Evolutionary conservation across 2,888 invertebrate genomes (phyloP).

Genomic region (Thera obeliscata): DNA sequence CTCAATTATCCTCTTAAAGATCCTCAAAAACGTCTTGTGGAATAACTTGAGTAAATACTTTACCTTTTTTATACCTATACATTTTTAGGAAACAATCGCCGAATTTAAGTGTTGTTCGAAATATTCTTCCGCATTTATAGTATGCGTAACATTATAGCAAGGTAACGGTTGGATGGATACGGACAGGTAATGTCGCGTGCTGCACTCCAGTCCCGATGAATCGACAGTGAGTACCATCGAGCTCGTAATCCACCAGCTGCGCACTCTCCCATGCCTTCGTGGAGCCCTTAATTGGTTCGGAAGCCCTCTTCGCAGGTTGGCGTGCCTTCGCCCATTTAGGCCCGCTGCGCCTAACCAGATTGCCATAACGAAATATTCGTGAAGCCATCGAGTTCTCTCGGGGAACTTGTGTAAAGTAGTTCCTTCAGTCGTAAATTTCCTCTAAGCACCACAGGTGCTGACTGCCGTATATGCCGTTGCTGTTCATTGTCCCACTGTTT

Average conservation of each 20-base stretch:
- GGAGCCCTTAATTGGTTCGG: conserved; percentile 82
- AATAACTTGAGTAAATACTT: too few species aligned
- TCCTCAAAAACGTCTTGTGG: too few species aligned
- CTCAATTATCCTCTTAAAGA: too few species aligned
- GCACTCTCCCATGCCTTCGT: conserved; percentile 78
- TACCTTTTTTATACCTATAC: too few species aligned
- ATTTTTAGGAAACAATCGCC: neutral
- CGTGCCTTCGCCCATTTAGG: conserved; percentile 77
- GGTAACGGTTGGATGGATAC: conserved; percentile 52
- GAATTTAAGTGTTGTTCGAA: neutral
- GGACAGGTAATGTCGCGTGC: conserved; percentile 63
- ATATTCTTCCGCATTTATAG: conserved; percentile 9
- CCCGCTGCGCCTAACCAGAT: conserved; percentile 79
- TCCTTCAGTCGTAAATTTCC: conserved; percentile 60
- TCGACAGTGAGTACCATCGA: conserved; percentile 80
- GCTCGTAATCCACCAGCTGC: conserved; percentile 78
- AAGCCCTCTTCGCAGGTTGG: conserved; percentile 80
- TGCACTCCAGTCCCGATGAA: conserved; percentile 67
- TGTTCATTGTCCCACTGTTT: conserved; percentile 55
- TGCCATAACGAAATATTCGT: conserved; percentile 78
- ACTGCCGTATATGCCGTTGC: conserved; percentile 56
- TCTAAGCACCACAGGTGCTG: conserved; percentile 68
- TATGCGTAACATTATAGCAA: conserved; percentile 16
- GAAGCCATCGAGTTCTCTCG: conserved; percentile 71
- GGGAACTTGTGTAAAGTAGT: conserved; percentile 61